These are phyloP conservation scores for Thyatira batis DNA, from an alignment of 2,888 invertebrate species.

Conservation along the genomic window DNA sequence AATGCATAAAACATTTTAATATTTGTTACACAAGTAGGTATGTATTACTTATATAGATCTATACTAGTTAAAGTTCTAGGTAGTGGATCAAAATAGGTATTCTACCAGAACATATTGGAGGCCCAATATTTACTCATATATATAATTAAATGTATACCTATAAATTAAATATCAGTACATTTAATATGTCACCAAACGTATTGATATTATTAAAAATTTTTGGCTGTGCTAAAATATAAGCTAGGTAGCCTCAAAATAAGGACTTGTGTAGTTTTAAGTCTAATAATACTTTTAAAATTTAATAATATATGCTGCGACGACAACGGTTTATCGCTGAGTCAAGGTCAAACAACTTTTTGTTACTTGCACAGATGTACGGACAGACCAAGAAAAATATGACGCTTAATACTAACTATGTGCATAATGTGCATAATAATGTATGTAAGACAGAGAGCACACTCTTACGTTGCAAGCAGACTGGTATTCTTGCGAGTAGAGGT, in stretches of 20 bases:
- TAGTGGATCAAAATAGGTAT: too few relatives aligned
- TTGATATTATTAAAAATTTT: too few relatives aligned
- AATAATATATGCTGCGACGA: constrained; percentile 3
- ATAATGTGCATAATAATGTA: constrained; percentile 12
- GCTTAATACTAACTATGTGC: constrained; percentile 13
- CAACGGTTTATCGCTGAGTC: constrained; percentile 30
- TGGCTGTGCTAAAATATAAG: too few relatives aligned
- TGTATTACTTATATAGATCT: too few relatives aligned
- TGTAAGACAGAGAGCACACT: constrained; percentile 10
- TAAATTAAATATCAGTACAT: too few relatives aligned
- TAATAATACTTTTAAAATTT: not conserved
- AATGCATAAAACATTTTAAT: constrained; percentile 16
- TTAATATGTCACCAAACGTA: too few relatives aligned
- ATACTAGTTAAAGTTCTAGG: too few relatives aligned
- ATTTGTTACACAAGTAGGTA: too few relatives aligned
- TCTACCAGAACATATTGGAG: too few relatives aligned
- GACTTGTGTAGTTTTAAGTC: not conserved
- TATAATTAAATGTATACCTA: too few relatives aligned
- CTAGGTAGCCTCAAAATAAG: too few relatives aligned
- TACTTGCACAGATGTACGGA: constrained; percentile 50
- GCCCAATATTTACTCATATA: too few relatives aligned
- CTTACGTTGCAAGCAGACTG: constrained; percentile 19
- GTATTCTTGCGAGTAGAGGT: constrained; percentile 10
- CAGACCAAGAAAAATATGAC: constrained; percentile 8
- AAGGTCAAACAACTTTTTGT: constrained; percentile 42